Base-by-base conservation (phyloP, 1,140 invertebrate species). In the Drosophila pruinosa region DNA sequence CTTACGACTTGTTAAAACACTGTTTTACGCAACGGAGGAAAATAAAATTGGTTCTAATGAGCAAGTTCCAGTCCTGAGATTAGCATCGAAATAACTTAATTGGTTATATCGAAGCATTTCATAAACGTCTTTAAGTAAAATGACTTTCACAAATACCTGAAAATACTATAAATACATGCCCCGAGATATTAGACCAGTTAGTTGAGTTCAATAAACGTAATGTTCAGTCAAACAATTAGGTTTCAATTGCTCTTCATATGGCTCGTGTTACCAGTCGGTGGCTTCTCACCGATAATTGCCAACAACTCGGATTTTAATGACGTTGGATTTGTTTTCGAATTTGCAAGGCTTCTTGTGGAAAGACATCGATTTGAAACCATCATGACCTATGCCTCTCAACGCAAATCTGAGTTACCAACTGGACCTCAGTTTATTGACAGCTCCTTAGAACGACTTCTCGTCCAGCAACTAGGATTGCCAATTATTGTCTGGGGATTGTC, bases 401-500 rank as follows among this genome's bases (percentile, higher is more conserved):
- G 48, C 0, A 17, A 59, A 22, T 8, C 43, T 7, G 19, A 34
- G n/a, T 2, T 21, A 4, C 24, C 36, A 0, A 14, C 24, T 0
- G 3, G 1, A 0, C 56, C 17, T 4, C 4, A 3, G 3, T 3
- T 75, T 31, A 21, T 57, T 26, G 36, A 22, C 19, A 17, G 39
- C 0, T 69, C 67, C 5, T 15, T 81, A 6, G 67, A 75, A n/a
- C 58, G 54, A 22, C 21, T 19, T 0, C 15, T 81, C 0, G 34
- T 22, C 5, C 47, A 72, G n/a, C 62, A 75, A 15, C 43, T 82
- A n/a, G 12, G 61, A n/a, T 7, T 54, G 4, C 78, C 79, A 1
- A 73, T 82, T 4, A 61, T 82, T 0, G 43, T 62, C 4, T 81
- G 70, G 65, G 61, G 71, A 5, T 19, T 57, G 3, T 10, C 62